Conservation (phyloP, 1,140 invertebrate species). For the Diuraphis noxia region DNA sequence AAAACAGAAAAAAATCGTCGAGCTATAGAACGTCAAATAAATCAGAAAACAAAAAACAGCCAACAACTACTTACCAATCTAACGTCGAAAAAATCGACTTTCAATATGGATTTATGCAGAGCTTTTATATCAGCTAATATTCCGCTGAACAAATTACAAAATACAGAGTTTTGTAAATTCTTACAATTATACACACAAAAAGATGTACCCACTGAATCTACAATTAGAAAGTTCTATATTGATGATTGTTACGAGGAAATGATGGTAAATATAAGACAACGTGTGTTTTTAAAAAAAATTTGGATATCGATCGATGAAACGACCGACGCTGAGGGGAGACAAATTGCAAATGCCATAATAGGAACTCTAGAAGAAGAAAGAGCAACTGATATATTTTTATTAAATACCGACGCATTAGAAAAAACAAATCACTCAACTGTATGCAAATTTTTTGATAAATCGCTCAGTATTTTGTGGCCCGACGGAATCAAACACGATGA, state of each 20-base stretch:
- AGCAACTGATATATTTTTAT: not conserved
- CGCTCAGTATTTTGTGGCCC: not conserved
- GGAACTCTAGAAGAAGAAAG: not conserved
- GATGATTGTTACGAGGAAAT: slow-evolving; percentile 20
- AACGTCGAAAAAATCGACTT: slow-evolving; percentile 2
- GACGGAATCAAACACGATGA: slow-evolving; percentile 20
- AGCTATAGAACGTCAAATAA: not conserved
- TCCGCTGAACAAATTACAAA: not conserved
- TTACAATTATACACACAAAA: not conserved
- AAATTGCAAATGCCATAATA: slow-evolving; percentile 3
- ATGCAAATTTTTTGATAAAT: slow-evolving; percentile 18
- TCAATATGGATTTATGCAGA: not conserved
- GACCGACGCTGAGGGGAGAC: not conserved
- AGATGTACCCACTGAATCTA: slow-evolving; percentile 1
- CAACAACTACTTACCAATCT: not conserved
- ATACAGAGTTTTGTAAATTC: not conserved
- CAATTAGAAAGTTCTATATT: slow-evolving; percentile 22
- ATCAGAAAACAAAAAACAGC: not conserved
- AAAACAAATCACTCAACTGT: not conserved
- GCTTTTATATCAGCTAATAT: slow-evolving; percentile 1
- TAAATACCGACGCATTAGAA: slow-evolving; percentile 1
- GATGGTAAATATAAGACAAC: not conserved
- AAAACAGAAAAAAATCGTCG: slow-evolving; percentile 11
- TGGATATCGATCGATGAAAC: too few relatives aligned
- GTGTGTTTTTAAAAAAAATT: slow-evolving; percentile 20